Conservation (phyloP, 2,113 vertebrate genomes). For the Brienomyrus longianalis region DNA sequence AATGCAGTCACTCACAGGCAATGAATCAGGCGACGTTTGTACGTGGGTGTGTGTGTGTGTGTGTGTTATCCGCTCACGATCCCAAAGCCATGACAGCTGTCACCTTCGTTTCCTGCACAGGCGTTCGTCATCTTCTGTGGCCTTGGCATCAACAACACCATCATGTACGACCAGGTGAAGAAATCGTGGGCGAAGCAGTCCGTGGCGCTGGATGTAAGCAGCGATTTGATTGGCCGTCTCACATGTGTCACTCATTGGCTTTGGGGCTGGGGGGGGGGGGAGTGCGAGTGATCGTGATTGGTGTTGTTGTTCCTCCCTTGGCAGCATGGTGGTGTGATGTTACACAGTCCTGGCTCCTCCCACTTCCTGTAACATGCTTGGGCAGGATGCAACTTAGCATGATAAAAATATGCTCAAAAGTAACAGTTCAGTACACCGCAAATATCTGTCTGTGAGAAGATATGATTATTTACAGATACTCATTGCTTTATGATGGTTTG, state of each 20-base stretch:
- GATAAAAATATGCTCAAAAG: neutral
- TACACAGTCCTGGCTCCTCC: neutral
- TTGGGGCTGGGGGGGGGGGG: neutral
- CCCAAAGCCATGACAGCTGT: neutral
- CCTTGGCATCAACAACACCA: conserved; percentile 98
- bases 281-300: neutral
- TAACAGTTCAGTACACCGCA: neutral
- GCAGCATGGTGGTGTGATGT: neutral
- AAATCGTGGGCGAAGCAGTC: conserved; percentile 99
- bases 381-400: neutral
- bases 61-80: neutral
- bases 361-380: neutral
- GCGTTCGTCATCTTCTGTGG: conserved; percentile 99
- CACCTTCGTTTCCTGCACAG: conserved; percentile 53
- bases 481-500: neutral
- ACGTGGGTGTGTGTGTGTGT: neutral
- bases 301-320: neutral
- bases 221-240: neutral
- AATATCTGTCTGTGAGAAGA: neutral
- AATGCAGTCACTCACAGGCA: neutral
- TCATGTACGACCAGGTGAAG: conserved; percentile 99
- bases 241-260: neutral
- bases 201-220: conserved; percentile 92
- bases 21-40: neutral
- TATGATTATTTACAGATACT: neutral